Evolutionary conservation across 2,888 invertebrate species (phyloP).

Genomic region (Anaspis maculata): DNA sequence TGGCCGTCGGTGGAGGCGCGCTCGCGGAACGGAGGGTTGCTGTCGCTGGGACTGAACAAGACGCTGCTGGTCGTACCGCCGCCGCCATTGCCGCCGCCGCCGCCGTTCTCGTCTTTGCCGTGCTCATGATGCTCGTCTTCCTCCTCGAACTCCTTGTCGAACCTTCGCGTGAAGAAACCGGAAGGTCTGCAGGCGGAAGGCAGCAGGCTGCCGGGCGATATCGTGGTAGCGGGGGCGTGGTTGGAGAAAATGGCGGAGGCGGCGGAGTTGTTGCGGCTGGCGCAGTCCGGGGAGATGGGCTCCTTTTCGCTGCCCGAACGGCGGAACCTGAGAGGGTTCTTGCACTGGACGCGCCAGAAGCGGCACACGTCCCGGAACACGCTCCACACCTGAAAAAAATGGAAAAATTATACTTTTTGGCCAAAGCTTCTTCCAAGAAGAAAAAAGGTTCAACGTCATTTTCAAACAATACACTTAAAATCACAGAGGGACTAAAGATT

Average conservation of each 20-base stretch:
- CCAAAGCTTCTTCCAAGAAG: too few relatives aligned
- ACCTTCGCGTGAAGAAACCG: slow-evolving; percentile 42
- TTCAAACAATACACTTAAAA: too few relatives aligned
- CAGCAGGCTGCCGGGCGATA: slow-evolving; percentile 33
- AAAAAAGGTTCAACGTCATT: too few relatives aligned
- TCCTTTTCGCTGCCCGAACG: slow-evolving; percentile 51
- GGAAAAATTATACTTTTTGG: too few relatives aligned
- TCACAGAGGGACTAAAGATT: too few relatives aligned
- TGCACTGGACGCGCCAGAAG: slow-evolving; percentile 65
- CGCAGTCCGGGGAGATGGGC: slow-evolving; percentile 41
- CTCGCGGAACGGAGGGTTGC: slow-evolving; percentile 56
- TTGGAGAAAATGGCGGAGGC: neutral
- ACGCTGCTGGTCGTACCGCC: too few relatives aligned
- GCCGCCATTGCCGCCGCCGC: too few relatives aligned
- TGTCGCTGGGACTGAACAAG: slow-evolving; percentile 34
- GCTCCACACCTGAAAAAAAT: slow-evolving; percentile 55
- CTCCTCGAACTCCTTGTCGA: slow-evolving; percentile 56
- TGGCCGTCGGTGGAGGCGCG: slow-evolving; percentile 70
- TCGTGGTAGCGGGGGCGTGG: slow-evolving; percentile 31
- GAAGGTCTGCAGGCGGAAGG: slow-evolving; percentile 28
- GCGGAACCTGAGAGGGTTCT: slow-evolving; percentile 54
- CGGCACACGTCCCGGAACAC: slow-evolving; percentile 70
- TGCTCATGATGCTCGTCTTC: slow-evolving; percentile 49
- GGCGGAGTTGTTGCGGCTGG: too few relatives aligned
- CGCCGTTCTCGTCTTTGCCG: slow-evolving; percentile 23